Conservation (phyloP, 2,797 vertebrate species). For the Melanotaenia boesemani region DNA sequence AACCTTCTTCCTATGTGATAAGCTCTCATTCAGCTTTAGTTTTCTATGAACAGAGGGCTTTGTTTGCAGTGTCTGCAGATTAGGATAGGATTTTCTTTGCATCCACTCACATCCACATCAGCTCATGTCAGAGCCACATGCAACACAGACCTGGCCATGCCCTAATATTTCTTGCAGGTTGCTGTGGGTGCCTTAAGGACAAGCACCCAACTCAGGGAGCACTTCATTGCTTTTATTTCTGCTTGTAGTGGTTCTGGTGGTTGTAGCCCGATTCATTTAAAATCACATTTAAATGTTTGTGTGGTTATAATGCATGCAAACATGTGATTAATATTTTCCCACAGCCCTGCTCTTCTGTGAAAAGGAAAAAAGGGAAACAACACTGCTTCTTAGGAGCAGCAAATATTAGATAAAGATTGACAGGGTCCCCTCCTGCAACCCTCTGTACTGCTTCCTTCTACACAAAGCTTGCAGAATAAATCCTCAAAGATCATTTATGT, state of each 20-base stretch:
- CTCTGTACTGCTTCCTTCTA: slow-evolving; percentile 7
- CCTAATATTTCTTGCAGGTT: slow-evolving; percentile 33
- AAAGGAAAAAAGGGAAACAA: slow-evolving; percentile 1
- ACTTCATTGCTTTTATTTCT: slow-evolving; percentile 4
- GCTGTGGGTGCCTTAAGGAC: slow-evolving; percentile 14
- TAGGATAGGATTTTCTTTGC: slow-evolving; percentile 46
- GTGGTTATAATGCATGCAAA: background rate
- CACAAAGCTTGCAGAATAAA: slow-evolving; percentile 28
- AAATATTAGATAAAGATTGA: slow-evolving; percentile 26
- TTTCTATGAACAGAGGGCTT: slow-evolving; percentile 35
- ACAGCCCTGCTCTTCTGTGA: background rate
- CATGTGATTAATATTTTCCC: slow-evolving; percentile 22
- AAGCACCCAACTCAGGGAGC: slow-evolving; percentile 16
- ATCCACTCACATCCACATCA: slow-evolving; percentile 43
- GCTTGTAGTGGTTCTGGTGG: background rate
- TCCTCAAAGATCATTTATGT: slow-evolving; percentile 41
- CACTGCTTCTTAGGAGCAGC: slow-evolving; percentile 15
- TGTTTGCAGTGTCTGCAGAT: slow-evolving; percentile 56
- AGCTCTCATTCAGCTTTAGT: slow-evolving; percentile 39
- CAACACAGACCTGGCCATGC: slow-evolving; percentile 27
- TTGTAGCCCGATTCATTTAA: slow-evolving; percentile 21
- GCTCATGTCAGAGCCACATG: slow-evolving; percentile 49
- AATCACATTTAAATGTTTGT: slow-evolving; percentile 33
- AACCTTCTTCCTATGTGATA: slow-evolving; percentile 31
- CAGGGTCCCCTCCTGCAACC: slow-evolving; percentile 25